Conservation (phyloP, 2,888 invertebrate genomes). For the Trichogramma dendrolimi region DNA sequence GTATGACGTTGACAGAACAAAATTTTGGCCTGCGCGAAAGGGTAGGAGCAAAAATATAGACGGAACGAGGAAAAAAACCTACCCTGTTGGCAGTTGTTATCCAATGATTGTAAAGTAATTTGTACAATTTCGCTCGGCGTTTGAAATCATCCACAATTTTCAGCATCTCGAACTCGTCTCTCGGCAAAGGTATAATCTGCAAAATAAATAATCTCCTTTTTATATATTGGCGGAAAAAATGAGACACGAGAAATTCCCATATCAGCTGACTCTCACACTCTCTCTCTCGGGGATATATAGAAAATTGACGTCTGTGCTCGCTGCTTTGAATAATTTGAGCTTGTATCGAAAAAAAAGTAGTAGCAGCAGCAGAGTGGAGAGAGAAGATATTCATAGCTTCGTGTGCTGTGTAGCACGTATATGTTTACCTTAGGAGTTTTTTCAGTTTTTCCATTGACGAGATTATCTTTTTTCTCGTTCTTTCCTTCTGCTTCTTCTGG, state of each 20-base stretch:
- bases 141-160: slow-evolving; percentile 32
- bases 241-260: neutral
- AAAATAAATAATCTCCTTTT: too few species aligned
- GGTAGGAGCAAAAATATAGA: too few species aligned
- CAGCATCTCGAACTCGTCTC: slow-evolving; percentile 32
- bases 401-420: too few species aligned
- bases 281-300: neutral
- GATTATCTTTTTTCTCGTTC: too few species aligned
- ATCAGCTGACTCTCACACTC: neutral
- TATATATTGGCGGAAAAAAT: too few species aligned
- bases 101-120: slow-evolving; percentile 41
- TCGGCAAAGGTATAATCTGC: slow-evolving; percentile 27
- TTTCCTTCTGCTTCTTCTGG: too few species aligned
- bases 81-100: slow-evolving; percentile 35
- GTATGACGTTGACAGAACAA: neutral
- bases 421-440: too few species aligned
- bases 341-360: neutral
- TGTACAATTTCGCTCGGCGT: slow-evolving; percentile 35
- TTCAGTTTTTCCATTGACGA: too few species aligned
- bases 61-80: slow-evolving; percentile 12
- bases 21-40: too few species aligned
- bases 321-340: too few species aligned
- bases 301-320: slow-evolving; percentile 5
- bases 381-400: slow-evolving; percentile 12
- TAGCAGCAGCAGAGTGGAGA: neutral